phyloP scores from a whole-genome alignment of 1,140 invertebrate genomes.

The Euborellia annulipes region DNA sequence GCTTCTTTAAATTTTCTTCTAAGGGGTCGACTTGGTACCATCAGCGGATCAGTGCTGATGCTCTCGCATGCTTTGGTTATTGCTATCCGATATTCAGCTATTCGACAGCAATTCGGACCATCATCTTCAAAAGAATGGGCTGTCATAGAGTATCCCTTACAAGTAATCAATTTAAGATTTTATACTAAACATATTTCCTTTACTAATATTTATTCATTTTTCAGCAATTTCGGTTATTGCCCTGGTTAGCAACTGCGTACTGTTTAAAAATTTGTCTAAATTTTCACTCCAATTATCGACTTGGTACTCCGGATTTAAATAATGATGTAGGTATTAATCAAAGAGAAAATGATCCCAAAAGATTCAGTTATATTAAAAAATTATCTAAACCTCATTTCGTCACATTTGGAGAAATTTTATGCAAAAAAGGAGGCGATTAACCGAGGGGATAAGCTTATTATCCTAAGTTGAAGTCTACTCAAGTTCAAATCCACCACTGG shows the following conservation, averaged over 20 bases:
- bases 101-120: constrained; percentile 63
- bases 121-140: constrained; percentile 42
- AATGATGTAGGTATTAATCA: too few relatives aligned
- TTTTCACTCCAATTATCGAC: too few relatives aligned
- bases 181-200: constrained; percentile 3
- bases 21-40: constrained; percentile 58
- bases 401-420: too few relatives aligned
- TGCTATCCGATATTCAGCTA: constrained; percentile 63
- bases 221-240: constrained; percentile 65
- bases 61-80: constrained; percentile 54
- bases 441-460: too few relatives aligned
- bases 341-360: too few relatives aligned
- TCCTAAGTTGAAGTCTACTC: too few relatives aligned
- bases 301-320: too few relatives aligned
- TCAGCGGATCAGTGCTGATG: constrained; percentile 49
- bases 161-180: constrained; percentile 27
- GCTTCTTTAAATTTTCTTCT: constrained; percentile 44
- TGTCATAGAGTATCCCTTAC: constrained; percentile 71
- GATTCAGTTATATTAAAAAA: too few relatives aligned
- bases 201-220: constrained; percentile 17
- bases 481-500: too few relatives aligned
- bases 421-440: too few relatives aligned
- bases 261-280: too few relatives aligned
- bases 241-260: constrained; percentile 55
- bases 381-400: too few relatives aligned